A percentile compares a stretch with the other conserved stretches of the same genome.
Evolutionary conservation across 2,888 invertebrate species (phyloP).

Genomic region (Drosophila anomalipes): DNA sequence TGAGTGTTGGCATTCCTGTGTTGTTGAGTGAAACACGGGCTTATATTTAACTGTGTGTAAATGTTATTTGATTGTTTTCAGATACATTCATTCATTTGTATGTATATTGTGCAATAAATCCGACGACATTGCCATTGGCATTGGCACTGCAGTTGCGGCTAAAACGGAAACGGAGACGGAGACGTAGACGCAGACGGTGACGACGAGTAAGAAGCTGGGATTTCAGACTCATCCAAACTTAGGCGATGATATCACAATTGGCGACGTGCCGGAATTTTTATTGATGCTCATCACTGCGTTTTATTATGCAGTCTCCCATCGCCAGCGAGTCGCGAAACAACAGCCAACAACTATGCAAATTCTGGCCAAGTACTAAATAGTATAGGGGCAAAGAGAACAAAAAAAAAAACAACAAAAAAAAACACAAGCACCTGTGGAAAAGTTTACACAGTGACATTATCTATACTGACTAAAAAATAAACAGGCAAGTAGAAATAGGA

Average conservation of each 20-base stretch:
- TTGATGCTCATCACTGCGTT: conserved; percentile 65
- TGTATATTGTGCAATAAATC: conserved; percentile 42
- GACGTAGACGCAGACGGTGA: not conserved
- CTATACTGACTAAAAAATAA: conserved; percentile 11
- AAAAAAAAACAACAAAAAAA: not conserved
- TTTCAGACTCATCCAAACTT: conserved; percentile 52
- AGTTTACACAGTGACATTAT: conserved; percentile 32
- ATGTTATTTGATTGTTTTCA: conserved; percentile 24
- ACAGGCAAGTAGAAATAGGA: not conserved
- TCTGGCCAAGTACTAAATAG: conserved; percentile 19
- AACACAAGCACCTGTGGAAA: conserved; percentile 29
- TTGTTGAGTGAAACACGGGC: conserved; percentile 15
- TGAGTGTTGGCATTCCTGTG: conserved; percentile 22
- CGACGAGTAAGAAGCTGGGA: conserved; percentile 7
- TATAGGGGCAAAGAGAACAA: not conserved
- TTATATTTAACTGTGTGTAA: conserved; percentile 13
- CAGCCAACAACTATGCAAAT: conserved; percentile 52
- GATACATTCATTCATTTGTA: conserved; percentile 18
- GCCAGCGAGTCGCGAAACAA: conserved; percentile 23
- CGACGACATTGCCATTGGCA: conserved; percentile 55
- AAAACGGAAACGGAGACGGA: not conserved
- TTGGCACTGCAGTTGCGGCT: conserved; percentile 35
- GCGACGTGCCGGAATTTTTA: conserved; percentile 72
- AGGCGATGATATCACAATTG: conserved; percentile 69
- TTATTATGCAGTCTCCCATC: conserved; percentile 31